Evolutionary conservation across 2,797 vertebrate species (phyloP).

Genomic region (Pseudochaenichthys georgianus): DNA sequence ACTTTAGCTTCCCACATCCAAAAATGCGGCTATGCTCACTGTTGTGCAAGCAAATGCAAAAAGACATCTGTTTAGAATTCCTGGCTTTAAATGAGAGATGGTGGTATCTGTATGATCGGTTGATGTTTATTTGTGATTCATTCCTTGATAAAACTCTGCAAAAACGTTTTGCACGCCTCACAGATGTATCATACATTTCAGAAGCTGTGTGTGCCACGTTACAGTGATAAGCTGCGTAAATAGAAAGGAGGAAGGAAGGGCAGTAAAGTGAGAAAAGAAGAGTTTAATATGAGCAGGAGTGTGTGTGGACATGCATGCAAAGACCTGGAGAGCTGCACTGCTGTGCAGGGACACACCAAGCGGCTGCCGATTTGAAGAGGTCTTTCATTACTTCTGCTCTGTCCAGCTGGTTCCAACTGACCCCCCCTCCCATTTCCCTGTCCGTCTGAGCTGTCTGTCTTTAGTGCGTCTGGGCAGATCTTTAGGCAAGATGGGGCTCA

Average conservation of each 20-base stretch:
- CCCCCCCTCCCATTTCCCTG: constrained; percentile 50
- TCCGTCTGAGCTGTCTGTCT: constrained; percentile 68
- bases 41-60: constrained; percentile 49
- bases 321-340: constrained; percentile 51
- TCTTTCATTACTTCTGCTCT: constrained; percentile 70
- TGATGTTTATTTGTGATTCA: constrained; percentile 52
- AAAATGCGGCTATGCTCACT: constrained; percentile 30
- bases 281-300: constrained; percentile 51
- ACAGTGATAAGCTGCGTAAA: constrained; percentile 20
- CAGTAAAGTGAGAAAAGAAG: constrained; percentile 49
- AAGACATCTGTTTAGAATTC: constrained; percentile 64
- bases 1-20: constrained; percentile 61
- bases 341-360: constrained; percentile 68
- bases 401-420: constrained; percentile 72
- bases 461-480: constrained; percentile 59
- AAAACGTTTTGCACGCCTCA: background rate
- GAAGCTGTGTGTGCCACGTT: constrained; percentile 11
- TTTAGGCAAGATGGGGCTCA: constrained; percentile 62
- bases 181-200: constrained; percentile 13
- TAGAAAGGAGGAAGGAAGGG: constrained; percentile 40
- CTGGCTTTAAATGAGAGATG: constrained; percentile 48
- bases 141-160: constrained; percentile 12
- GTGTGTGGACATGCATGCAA: constrained; percentile 57
- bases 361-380: constrained; percentile 63
- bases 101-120: constrained; percentile 18